phyloP scores from a whole-genome alignment of 2,888 invertebrate species.

The Lydus trimaculatus region DNA sequence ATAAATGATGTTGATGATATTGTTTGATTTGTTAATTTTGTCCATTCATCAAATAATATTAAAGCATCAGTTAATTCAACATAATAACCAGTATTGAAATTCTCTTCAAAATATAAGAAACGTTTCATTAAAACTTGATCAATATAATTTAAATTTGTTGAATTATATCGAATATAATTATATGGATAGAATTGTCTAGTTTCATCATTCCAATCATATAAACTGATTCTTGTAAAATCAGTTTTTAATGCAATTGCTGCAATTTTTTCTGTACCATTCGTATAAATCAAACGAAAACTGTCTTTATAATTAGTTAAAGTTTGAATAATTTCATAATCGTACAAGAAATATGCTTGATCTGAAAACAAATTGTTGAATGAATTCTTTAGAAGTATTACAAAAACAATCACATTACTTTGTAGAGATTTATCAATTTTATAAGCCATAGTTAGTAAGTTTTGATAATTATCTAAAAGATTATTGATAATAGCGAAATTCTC shows the following conservation, averaged over 20 bases:
- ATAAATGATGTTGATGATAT: slow-evolving; percentile 40
- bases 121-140: slow-evolving; percentile 22
- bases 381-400: not conserved
- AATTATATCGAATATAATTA: not conserved
- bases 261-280: slow-evolving; percentile 15
- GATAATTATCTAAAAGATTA: slow-evolving; percentile 54
- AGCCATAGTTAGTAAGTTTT: slow-evolving; percentile 49
- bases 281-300: slow-evolving; percentile 16
- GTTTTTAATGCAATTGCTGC: not conserved
- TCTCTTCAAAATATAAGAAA: slow-evolving; percentile 24
- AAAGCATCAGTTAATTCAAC: not conserved
- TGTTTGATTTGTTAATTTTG: slow-evolving; percentile 43
- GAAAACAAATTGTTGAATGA: no score
- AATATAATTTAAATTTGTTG: slow-evolving; percentile 8
- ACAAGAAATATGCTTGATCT: slow-evolving; percentile 52
- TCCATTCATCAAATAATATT: not conserved
- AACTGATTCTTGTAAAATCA: not conserved
- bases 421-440: slow-evolving; percentile 50
- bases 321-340: slow-evolving; percentile 45
- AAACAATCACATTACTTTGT: slow-evolving; percentile 40
- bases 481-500: slow-evolving; percentile 42
- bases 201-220: slow-evolving; percentile 18
- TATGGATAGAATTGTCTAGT: slow-evolving; percentile 5
- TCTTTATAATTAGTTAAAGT: slow-evolving; percentile 26
- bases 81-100: slow-evolving; percentile 4